Base-by-base conservation (phyloP, 1,140 invertebrate species). In the Drosophila ambigua region DNA sequence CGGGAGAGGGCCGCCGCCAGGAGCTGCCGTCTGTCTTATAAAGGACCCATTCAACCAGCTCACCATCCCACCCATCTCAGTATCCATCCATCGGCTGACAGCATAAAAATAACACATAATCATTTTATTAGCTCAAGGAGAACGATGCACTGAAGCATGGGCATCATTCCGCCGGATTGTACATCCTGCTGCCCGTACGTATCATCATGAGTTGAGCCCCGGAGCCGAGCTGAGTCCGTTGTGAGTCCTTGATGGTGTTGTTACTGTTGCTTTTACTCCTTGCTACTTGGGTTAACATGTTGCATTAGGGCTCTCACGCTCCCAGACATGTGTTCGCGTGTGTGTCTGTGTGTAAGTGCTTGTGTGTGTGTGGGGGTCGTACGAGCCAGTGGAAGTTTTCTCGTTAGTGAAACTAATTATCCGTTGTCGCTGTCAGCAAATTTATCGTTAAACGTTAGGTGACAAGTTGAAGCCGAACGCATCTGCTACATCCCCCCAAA, bases 401-500 rank as follows among this genome's bases (percentile, higher is more conserved):
- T 87, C 83, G 83, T 88, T 87, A 87, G 83, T 74, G 83, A 88
- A 87, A 87, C 83, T 87, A 87, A 87, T 87, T 87, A 87, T 87
- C 83, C 83, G 83, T 87, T 88, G 83, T 87, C 72, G 84, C 83
- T 87, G 83, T 88, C 83, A 87, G 83, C 83, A 87, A 87, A 87
- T 77, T 87, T 87, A 87, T 79, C 79, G 79, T 87, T 87, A 87
- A 87, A 87, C 76, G 83, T 55, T 87, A 83, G 79, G 83, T 88
- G 83, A 87, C 83, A 87, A 67, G 72, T 57, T 74, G 71, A 76
- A 76, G 72, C 72, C 72, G 41, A 76, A 58, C 53, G 52, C 51
- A 75, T 68, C 72, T 75, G 72, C 55, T 75, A 43, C 31, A 51
- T 28, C 8, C 31, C 31, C 31, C 35, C 43, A 23, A 28, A 72